These are phyloP conservation scores for Sycophila sp. DNA, from an alignment of 1,140 invertebrate genomes.

Conservation along the genomic window DNA sequence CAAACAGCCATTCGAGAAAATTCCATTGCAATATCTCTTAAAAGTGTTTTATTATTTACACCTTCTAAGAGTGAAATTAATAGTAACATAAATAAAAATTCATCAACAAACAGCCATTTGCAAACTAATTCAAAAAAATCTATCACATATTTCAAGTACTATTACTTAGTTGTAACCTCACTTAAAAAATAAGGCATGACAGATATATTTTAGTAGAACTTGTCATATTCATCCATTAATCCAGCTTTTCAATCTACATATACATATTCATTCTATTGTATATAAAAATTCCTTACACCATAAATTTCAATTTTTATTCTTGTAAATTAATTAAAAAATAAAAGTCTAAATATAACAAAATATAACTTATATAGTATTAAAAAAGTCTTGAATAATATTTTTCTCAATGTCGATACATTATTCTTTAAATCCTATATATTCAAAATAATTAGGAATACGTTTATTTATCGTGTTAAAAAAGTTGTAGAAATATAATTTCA, in stretches of 20 bases:
- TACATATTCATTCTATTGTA: constrained; percentile 3
- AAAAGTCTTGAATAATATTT: too few species aligned
- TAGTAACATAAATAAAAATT: constrained; percentile 17
- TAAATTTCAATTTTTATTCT: constrained; percentile 26
- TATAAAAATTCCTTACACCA: constrained; percentile 6
- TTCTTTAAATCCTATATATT: too few species aligned
- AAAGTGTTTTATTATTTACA: constrained; percentile 2
- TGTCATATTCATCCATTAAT: constrained; percentile 4
- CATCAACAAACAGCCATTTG: constrained; percentile 32
- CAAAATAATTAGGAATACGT: too few species aligned
- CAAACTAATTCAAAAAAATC: constrained; percentile 33
- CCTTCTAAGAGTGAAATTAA: constrained; percentile 8
- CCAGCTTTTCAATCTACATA: constrained; percentile 12
- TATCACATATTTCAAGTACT: constrained; percentile 36
- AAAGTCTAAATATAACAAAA: neutral
- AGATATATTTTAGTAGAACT: constrained; percentile 17
- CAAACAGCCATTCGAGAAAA: constrained; percentile 17
- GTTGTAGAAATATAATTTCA: too few species aligned
- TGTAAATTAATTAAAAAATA: constrained; percentile 21
- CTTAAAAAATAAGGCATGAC: constrained; percentile 30
- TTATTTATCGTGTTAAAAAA: too few species aligned
- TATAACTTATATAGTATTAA: constrained; percentile 11
- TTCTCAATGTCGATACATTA: too few species aligned
- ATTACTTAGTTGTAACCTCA: constrained; percentile 20
- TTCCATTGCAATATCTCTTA: neutral